Conservation (phyloP, 35 echinoderm and acorn worm genomes). For the Ophioderma brevispina region DNA sequence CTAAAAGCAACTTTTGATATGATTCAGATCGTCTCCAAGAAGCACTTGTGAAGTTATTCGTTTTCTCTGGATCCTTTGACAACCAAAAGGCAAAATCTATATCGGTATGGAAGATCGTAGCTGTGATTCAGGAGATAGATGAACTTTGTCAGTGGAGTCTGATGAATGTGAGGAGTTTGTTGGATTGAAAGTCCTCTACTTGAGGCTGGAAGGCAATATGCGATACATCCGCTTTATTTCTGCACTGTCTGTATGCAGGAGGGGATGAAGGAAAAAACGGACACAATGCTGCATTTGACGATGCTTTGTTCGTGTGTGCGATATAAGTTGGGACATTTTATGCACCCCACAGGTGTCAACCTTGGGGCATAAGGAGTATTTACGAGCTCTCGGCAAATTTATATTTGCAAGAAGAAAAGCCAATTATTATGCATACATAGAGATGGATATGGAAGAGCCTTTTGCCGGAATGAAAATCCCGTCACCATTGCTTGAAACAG, state of each 20-base stretch:
- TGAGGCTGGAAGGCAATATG: constrained; percentile 14
- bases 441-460: constrained; percentile 24
- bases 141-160: constrained; percentile 28
- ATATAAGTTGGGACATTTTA: neutral
- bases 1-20: constrained; percentile 40
- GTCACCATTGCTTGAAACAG: neutral
- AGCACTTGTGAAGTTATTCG: constrained; percentile 20
- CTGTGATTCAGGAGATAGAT: constrained; percentile 15
- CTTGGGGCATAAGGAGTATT: constrained; percentile 3
- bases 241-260: constrained; percentile 37
- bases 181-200: neutral
- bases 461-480: neutral
- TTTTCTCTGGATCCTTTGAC: constrained; percentile 49
- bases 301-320: constrained; percentile 1
- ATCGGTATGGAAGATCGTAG: neutral
- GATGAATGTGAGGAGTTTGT: constrained; percentile 18
- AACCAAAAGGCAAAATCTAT: constrained; percentile 11
- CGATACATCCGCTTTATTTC: constrained; percentile 51
- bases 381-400: constrained; percentile 2
- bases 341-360: neutral
- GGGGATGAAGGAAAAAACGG: neutral
- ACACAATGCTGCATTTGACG: constrained; percentile 13
- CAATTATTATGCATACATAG: constrained; percentile 5
- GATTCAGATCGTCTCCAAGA: constrained; percentile 18
- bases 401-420: constrained; percentile 12